Evolutionary conservation across 2,888 invertebrate species (phyloP).

Genomic region (Marronus borbonicus): DNA sequence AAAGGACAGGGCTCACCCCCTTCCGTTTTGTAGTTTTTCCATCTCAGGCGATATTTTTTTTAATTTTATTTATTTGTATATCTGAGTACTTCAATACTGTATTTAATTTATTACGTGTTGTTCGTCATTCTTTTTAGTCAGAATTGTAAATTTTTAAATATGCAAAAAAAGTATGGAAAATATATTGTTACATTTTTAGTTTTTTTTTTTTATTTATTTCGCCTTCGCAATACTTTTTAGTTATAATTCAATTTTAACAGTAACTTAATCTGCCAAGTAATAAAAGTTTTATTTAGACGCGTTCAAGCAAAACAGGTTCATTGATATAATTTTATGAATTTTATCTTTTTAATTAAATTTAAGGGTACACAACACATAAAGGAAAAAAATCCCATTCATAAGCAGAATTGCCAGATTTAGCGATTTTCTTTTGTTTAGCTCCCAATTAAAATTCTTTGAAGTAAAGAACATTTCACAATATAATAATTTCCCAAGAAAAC

Average conservation of each 20-base stretch:
- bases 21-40: slow-evolving; percentile 34
- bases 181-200: slow-evolving; percentile 47
- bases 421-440: no score
- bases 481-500: no score
- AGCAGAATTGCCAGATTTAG: no score
- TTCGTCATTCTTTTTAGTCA: slow-evolving; percentile 49
- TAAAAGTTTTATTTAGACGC: neutral
- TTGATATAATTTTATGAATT: no score
- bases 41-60: slow-evolving; percentile 49
- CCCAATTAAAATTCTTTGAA: no score
- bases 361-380: no score
- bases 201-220: slow-evolving; percentile 38
- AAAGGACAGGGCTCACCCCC: neutral
- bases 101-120: slow-evolving; percentile 52
- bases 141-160: slow-evolving; percentile 45
- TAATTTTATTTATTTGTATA: slow-evolving; percentile 47
- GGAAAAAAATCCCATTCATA: no score
- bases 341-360: no score
- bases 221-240: slow-evolving; percentile 10
- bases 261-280: neutral
- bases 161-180: slow-evolving; percentile 37
- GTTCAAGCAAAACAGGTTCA: neutral
- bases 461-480: no score
- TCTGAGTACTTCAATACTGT: slow-evolving; percentile 44
- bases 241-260: neutral